These are phyloP conservation scores for Asbolus verrucosus DNA, from an alignment of 1,140 invertebrate species.

Conservation along the genomic window DNA sequence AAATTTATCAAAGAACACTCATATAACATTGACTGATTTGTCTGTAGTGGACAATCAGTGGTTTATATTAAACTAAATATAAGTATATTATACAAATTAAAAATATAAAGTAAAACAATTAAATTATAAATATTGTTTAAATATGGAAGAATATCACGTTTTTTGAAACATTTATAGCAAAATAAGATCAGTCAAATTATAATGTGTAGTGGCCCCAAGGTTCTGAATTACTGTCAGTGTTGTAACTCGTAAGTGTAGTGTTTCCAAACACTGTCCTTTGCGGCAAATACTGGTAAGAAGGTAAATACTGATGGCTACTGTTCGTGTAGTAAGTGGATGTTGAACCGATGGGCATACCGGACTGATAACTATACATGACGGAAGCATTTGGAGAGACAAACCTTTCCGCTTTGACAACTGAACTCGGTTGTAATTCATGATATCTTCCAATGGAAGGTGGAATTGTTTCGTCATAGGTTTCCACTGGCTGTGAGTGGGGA, in stretches of 20 bases:
- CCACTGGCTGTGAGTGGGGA: conserved; percentile 59
- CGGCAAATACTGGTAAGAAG: conserved; percentile 62
- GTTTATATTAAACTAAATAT: no score
- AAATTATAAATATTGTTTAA: conserved; percentile 27
- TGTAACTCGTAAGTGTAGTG: conserved; percentile 46
- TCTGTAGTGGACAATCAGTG: no score
- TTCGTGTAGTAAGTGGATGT: conserved; percentile 53
- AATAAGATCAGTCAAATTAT: conserved; percentile 22
- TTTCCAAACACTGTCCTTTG: conserved; percentile 59
- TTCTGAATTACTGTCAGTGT: conserved; percentile 44
- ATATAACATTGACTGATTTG: no score
- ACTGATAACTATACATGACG: conserved; percentile 55
- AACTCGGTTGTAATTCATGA: conserved; percentile 67
- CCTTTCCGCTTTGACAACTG: conserved; percentile 56
- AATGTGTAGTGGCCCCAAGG: conserved; percentile 47
- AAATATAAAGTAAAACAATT: conserved; percentile 14
- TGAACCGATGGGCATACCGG: conserved; percentile 44
- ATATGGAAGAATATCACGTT: conserved; percentile 13
- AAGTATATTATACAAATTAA: conserved; percentile 24
- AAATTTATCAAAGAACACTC: no score
- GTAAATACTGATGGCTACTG: conserved; percentile 61
- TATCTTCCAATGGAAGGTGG: conserved; percentile 63
- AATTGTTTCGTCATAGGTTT: conserved; percentile 61
- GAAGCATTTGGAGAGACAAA: conserved; percentile 51
- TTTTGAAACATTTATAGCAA: background rate